Evolutionary conservation across 2,888 invertebrate genomes (phyloP).

Genomic region (Spisula solida): DNA sequence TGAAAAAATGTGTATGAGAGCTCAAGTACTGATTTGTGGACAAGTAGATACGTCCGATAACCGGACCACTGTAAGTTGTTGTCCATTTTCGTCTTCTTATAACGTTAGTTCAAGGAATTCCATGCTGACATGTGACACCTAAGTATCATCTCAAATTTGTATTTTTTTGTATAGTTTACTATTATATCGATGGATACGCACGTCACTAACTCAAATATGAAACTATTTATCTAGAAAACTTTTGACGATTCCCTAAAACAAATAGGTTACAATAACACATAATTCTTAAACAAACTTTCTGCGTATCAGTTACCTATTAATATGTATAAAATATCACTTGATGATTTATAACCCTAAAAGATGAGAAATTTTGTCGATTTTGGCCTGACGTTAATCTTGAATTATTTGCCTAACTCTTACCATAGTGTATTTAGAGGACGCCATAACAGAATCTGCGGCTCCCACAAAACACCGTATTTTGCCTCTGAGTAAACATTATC

Average conservation of each 20-base stretch:
- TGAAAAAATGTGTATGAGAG: too few species aligned
- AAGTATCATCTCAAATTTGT: too few species aligned
- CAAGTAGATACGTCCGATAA: too few species aligned
- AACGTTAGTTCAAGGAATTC: too few species aligned
- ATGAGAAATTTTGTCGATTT: neutral
- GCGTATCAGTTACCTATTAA: neutral
- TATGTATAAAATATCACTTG: neutral
- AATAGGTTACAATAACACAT: neutral
- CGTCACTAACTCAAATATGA: neutral
- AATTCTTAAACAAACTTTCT: constrained; percentile 14
- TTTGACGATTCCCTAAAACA: neutral
- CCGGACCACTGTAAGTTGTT: too few species aligned
- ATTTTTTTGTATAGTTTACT: neutral
- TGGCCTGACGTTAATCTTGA: neutral
- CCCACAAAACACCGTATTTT: neutral
- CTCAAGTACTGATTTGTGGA: too few species aligned
- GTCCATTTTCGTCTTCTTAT: too few species aligned
- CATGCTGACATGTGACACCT: too few species aligned
- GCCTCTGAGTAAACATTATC: constrained; percentile 1
- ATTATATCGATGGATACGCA: neutral
- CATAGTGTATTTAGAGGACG: neutral
- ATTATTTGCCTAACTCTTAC: constrained; percentile 2
- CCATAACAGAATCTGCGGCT: neutral
- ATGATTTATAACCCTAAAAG: neutral
- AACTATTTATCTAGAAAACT: neutral